Evolutionary conservation across 2,113 vertebrate species (phyloP).

Genomic region (Lophotis ruficrista): DNA sequence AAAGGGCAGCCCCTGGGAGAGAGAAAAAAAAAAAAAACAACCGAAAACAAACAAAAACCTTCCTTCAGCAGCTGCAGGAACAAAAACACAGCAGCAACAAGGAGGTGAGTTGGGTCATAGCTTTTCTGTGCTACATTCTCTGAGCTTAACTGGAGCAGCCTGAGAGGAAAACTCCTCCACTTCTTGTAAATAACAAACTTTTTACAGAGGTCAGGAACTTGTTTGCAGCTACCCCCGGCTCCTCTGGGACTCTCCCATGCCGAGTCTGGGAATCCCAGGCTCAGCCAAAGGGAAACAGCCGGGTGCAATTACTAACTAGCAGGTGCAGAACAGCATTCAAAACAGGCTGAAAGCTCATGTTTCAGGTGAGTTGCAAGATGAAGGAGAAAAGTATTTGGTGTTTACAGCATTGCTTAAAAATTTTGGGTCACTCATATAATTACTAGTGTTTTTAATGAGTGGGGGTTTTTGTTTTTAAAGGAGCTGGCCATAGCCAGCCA

Average conservation of each 20-base stretch:
- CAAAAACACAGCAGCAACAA: not conserved
- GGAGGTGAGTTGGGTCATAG: not conserved
- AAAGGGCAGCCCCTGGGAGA: not conserved
- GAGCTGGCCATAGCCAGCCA: not conserved
- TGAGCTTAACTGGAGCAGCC: not conserved
- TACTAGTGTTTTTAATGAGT: not conserved
- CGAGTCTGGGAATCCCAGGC: not conserved
- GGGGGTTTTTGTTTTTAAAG: not conserved
- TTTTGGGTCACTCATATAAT: rapidly evolving
- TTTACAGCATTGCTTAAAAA: not conserved
- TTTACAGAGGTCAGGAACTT: not conserved
- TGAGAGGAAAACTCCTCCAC: not conserved
- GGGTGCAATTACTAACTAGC: not conserved
- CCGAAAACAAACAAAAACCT: not conserved
- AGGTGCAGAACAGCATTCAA: not conserved
- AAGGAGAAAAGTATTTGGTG: not conserved
- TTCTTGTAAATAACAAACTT: not conserved
- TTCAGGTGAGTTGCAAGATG: not conserved
- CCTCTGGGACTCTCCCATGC: not conserved
- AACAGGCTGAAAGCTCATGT: not conserved
- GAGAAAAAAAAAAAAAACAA: rapidly evolving
- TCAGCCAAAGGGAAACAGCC: not conserved
- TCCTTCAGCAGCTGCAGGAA: not conserved
- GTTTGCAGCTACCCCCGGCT: not conserved
- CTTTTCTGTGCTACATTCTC: not conserved